A percentile compares a stretch with the other conserved stretches of the same genome.
Evolutionary conservation across 2,797 vertebrate genomes (phyloP).

Genomic region (Poeciliopsis presidionis): DNA sequence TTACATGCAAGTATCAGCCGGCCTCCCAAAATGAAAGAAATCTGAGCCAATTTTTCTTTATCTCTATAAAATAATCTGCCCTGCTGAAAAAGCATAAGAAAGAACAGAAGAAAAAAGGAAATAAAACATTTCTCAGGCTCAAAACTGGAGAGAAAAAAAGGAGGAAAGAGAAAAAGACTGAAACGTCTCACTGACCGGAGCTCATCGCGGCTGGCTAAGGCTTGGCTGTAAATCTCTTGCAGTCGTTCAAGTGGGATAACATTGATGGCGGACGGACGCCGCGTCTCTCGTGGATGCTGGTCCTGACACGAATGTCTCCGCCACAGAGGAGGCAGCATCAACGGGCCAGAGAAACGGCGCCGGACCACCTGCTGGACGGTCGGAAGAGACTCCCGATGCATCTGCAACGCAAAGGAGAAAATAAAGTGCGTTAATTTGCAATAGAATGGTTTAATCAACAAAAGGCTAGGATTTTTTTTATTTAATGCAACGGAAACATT

Average conservation of each 20-base stretch:
- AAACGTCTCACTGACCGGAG: conserved; percentile 59
- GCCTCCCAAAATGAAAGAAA: too few relatives aligned
- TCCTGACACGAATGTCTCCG: conserved; percentile 78
- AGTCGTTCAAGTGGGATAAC: conserved; percentile 67
- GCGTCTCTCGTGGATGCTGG: conserved; percentile 19
- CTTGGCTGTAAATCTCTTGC: conserved; percentile 70
- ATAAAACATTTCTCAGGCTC: background rate
- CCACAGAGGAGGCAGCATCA: conserved; percentile 80
- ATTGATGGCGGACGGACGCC: conserved; percentile 6
- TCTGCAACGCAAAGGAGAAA: conserved; percentile 54
- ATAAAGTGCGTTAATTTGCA: background rate
- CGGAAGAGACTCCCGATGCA: conserved; percentile 62
- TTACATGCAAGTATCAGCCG: too few relatives aligned
- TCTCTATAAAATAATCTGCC: background rate
- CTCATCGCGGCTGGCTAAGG: conserved; percentile 77
- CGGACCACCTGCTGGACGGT: conserved; percentile 67
- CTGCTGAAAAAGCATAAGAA: background rate
- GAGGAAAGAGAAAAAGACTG: background rate
- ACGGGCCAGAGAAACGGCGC: conserved; percentile 84
- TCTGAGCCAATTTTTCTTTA: too few relatives aligned
- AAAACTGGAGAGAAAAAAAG: background rate
- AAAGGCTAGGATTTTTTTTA: background rate
- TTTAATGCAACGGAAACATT: background rate
- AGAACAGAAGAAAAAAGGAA: background rate
- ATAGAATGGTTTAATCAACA: background rate